Conservation (phyloP, 1,140 invertebrate species). For the Trichomalopsis sarcophagae region DNA sequence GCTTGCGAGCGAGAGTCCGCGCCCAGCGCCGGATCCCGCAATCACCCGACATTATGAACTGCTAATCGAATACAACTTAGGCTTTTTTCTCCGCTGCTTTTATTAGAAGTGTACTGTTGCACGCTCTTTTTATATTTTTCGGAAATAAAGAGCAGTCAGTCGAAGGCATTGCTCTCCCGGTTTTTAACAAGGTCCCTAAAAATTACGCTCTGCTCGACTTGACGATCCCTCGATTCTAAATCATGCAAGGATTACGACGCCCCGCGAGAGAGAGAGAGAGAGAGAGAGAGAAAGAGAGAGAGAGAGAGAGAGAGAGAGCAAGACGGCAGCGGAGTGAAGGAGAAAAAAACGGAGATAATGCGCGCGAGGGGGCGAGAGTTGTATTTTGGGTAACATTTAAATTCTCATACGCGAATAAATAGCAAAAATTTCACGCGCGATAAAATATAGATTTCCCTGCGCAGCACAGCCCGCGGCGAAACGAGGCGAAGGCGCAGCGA, state of each 20-base stretch:
- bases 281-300: too few species aligned
- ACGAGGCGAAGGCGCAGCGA: slow-evolving; percentile 30
- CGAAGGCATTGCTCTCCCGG: not conserved
- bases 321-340: slow-evolving; percentile 44
- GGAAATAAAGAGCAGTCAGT: not conserved
- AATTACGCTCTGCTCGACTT: slow-evolving; percentile 38
- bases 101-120: not conserved
- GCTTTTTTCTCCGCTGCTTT: slow-evolving; percentile 55
- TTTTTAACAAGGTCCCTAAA: slow-evolving; percentile 2
- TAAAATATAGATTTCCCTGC: slow-evolving; percentile 75
- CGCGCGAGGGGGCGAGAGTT: slow-evolving; percentile 37
- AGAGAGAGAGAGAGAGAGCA: not conserved
- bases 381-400: slow-evolving; percentile 75
- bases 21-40: slow-evolving; percentile 22
- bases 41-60: slow-evolving; percentile 57
- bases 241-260: slow-evolving; percentile 69
- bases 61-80: slow-evolving; percentile 70
- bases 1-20: slow-evolving; percentile 11
- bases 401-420: slow-evolving; percentile 77
- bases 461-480: slow-evolving; percentile 57
- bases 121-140: not conserved
- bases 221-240: slow-evolving; percentile 64
- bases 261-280: slow-evolving; percentile 8
- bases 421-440: slow-evolving; percentile 75
- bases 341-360: slow-evolving; percentile 6